phyloP scores from a whole-genome alignment of 2,888 invertebrate species.

The Caenorhabditis doughertyi region DNA sequence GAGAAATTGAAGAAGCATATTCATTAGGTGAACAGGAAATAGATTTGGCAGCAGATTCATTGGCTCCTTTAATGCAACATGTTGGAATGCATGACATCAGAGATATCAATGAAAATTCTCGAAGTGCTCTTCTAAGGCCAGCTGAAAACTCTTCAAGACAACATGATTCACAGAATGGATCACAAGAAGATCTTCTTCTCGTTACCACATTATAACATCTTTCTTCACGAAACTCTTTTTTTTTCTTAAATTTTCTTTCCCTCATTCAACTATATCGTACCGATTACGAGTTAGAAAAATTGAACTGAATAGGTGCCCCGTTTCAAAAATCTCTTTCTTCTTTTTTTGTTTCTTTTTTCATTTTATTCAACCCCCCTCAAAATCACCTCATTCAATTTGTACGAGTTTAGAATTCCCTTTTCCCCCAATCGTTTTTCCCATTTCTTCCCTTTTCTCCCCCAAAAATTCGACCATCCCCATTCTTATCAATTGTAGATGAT shows the following conservation, averaged over 20 bases:
- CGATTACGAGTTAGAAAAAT: constrained; percentile 64
- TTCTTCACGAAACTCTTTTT: constrained; percentile 24
- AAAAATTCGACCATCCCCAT: constrained; percentile 23
- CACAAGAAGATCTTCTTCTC: constrained; percentile 79
- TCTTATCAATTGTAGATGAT: constrained; percentile 49
- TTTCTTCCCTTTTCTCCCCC: background rate
- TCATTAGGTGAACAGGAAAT: constrained; percentile 78
- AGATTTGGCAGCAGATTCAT: constrained; percentile 75
- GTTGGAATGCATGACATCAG: constrained; percentile 78
- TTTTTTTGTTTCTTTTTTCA: constrained; percentile 1
- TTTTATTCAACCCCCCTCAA: background rate
- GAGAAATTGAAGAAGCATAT: constrained; percentile 81
- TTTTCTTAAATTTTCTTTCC: constrained; percentile 5
- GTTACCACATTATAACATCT: constrained; percentile 72
- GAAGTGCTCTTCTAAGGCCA: constrained; percentile 73
- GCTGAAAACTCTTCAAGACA: constrained; percentile 55
- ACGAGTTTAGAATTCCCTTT: constrained; percentile 45
- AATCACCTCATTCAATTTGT: constrained; percentile 59
- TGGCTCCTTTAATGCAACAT: constrained; percentile 76
- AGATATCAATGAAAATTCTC: constrained; percentile 82
- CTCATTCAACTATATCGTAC: constrained; percentile 46
- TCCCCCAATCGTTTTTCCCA: constrained; percentile 3
- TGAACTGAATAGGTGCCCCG: constrained; percentile 61
- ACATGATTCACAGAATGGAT: constrained; percentile 54
- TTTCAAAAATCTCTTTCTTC: constrained; percentile 26